Conservation (phyloP, 2,113 vertebrate species). For the Octodon degus region DNA sequence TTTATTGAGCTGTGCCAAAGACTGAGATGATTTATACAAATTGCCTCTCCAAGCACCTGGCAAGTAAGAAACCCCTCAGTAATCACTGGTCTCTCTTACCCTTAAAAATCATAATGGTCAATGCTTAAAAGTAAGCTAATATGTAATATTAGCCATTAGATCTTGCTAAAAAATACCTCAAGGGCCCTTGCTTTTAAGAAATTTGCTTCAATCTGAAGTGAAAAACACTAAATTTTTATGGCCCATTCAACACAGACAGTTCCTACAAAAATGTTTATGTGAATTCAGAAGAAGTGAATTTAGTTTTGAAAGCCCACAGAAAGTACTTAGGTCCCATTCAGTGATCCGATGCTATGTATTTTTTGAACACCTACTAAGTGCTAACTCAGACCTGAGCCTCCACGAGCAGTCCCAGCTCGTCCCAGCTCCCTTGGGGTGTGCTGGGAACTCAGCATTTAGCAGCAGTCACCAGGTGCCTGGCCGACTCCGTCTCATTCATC, state of each 20-base stretch:
- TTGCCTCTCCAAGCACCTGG: constrained; percentile 46
- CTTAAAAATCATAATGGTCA: constrained; percentile 56
- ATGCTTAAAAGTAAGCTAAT: constrained; percentile 61
- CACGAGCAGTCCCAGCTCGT: neutral
- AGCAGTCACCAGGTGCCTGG: constrained; percentile 59
- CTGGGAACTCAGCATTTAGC: neutral
- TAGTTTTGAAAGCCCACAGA: neutral
- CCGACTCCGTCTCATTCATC: constrained; percentile 68
- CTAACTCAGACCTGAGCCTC: neutral
- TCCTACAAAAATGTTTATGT: neutral
- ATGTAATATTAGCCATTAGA: neutral
- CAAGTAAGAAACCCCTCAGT: constrained; percentile 34
- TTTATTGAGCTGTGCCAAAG: constrained; percentile 5
- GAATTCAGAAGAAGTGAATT: neutral
- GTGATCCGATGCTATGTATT: neutral
- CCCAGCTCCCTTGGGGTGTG: neutral
- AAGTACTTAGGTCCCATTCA: neutral
- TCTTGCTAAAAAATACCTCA: neutral
- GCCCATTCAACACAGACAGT: constrained; percentile 16
- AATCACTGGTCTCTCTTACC: neutral
- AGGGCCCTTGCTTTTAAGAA: constrained; percentile 61
- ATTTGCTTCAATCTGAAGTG: constrained; percentile 36
- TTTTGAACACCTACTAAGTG: constrained; percentile 66
- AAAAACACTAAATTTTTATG: constrained; percentile 57
- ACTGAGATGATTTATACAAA: constrained; percentile 22